Percentiles rank a stretch among this genome's conserved stretches.
These are phyloP conservation scores for Drosophila prosaltans DNA, from an alignment of 1,140 invertebrate species.

Conservation along the genomic window DNA sequence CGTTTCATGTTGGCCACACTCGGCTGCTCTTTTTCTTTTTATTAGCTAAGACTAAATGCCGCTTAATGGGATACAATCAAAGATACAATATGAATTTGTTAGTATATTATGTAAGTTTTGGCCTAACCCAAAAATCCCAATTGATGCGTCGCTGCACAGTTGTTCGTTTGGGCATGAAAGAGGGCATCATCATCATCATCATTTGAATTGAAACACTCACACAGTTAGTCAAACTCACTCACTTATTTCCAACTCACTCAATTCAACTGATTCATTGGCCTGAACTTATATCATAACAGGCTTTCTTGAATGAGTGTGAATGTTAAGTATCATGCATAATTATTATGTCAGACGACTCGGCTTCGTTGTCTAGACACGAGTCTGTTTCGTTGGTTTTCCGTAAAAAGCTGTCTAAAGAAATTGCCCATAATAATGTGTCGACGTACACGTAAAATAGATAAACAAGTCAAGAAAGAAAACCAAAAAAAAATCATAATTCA, in stretches of 20 bases:
- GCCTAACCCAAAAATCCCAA: constrained; percentile 64
- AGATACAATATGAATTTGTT: constrained; percentile 2
- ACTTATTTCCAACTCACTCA: constrained; percentile 19
- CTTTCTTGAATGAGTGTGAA: constrained; percentile 53
- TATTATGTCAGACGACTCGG: constrained; percentile 70
- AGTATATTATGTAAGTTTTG: constrained; percentile 45
- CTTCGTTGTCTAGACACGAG: constrained; percentile 24
- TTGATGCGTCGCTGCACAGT: constrained; percentile 54
- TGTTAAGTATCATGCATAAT: constrained; percentile 72
- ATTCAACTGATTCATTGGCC: constrained; percentile 23
- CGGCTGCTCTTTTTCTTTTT: constrained; percentile 34
- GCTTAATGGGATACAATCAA: constrained; percentile 30
- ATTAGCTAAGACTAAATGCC: constrained; percentile 50
- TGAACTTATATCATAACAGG: constrained; percentile 60
- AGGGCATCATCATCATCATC: constrained; percentile 14
- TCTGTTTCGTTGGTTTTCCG: constrained; percentile 52
- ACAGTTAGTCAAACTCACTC: constrained; percentile 19
- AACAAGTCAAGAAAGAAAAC: constrained; percentile 29
- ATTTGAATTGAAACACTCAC: constrained; percentile 17
- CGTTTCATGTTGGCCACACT: constrained; percentile 63
- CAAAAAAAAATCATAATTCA: constrained; percentile 31
- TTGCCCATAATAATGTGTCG: constrained; percentile 25
- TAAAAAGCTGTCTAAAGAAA: constrained; percentile 47
- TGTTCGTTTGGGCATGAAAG: constrained; percentile 28
- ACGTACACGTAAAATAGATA: constrained; percentile 45